These are phyloP conservation scores for Papilio demoleus DNA, from an alignment of 2,888 invertebrate species.

Conservation along the genomic window DNA sequence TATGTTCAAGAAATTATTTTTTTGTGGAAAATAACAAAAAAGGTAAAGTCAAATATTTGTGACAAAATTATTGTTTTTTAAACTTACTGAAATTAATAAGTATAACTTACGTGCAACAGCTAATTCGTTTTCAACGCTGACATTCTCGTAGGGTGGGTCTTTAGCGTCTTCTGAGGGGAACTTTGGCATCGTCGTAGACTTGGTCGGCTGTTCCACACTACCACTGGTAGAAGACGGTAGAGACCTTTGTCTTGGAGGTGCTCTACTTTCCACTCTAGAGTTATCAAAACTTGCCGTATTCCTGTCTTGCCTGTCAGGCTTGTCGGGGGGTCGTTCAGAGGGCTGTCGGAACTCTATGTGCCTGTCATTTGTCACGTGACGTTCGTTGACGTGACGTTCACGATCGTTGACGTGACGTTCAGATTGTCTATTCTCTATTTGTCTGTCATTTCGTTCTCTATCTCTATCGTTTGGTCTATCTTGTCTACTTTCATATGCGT, in stretches of 20 bases:
- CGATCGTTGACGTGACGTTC: constrained; percentile 42
- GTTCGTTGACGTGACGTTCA: constrained; percentile 46
- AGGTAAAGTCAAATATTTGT: too few species aligned
- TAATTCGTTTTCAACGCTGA: constrained; percentile 69
- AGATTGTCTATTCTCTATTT: constrained; percentile 28
- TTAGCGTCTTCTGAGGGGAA: constrained; percentile 77
- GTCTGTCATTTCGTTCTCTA: constrained; percentile 33
- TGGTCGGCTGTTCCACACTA: constrained; percentile 73
- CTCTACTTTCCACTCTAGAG: constrained; percentile 60
- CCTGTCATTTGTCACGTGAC: constrained; percentile 46
- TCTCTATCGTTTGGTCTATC: constrained; percentile 47
- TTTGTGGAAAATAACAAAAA: too few species aligned
- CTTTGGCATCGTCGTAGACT: constrained; percentile 84
- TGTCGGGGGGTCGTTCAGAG: constrained; percentile 66
- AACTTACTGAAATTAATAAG: background rate
- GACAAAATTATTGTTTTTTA: background rate
- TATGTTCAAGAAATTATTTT: too few species aligned
- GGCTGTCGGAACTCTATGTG: constrained; percentile 58
- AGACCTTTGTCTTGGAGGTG: constrained; percentile 74
- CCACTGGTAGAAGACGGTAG: constrained; percentile 69
- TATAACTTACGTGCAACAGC: constrained; percentile 70
- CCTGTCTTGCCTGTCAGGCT: constrained; percentile 47
- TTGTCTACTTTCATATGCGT: constrained; percentile 45
- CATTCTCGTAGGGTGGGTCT: constrained; percentile 76
- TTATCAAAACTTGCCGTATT: constrained; percentile 55